Percentiles rank a stretch among this genome's conserved stretches.
These are phyloP conservation scores for Penaeus monodon DNA, from an alignment of 2,888 invertebrate genomes.

Conservation along the genomic window DNA sequence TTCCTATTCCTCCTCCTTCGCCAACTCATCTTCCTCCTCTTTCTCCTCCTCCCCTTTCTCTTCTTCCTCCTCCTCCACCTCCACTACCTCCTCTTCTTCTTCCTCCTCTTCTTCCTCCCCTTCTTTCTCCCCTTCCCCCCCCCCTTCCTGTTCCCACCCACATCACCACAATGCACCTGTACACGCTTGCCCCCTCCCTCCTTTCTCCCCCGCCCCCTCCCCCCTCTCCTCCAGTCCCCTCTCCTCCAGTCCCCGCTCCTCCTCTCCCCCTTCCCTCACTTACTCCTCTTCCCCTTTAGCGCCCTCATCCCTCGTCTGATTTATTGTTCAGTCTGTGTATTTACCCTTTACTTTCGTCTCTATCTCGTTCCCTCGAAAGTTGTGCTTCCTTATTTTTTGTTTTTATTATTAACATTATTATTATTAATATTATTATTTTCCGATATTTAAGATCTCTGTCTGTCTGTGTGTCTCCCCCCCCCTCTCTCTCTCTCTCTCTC, in stretches of 20 bases:
- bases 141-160: background rate
- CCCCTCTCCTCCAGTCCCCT: background rate
- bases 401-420: no score
- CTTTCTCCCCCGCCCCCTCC: background rate
- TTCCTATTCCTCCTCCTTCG: background rate
- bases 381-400: background rate
- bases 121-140: background rate
- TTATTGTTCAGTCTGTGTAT: background rate
- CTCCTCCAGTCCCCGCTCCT: background rate
- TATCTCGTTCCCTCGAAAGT: background rate
- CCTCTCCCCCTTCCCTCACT: background rate
- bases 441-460: background rate
- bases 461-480: background rate
- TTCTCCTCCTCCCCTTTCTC: background rate
- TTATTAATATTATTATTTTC: no score
- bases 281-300: background rate
- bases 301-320: background rate
- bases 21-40: background rate
- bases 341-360: conserved; percentile 9
- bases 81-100: background rate
- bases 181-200: background rate
- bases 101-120: background rate
- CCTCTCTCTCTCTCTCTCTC: background rate
- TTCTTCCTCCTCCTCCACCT: background rate
- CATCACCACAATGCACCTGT: background rate